Conservation (phyloP, 2,888 invertebrate species). For the Eupithecia subumbrata region DNA sequence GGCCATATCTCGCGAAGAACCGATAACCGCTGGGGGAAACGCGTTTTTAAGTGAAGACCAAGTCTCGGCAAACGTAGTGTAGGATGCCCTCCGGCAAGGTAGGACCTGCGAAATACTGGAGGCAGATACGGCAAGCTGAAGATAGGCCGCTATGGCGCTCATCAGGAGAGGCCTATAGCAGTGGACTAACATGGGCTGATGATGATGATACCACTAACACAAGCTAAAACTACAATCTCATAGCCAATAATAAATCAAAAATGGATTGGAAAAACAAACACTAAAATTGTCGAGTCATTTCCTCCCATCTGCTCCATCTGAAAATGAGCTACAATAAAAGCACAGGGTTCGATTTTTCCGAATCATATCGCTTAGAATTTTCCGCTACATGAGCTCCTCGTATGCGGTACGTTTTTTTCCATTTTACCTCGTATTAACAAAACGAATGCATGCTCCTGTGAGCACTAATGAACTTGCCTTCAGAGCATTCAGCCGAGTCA, state of each 20-base stretch:
- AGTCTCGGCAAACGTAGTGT: no score
- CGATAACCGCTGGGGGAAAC: no score
- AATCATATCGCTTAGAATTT: conserved; percentile 56
- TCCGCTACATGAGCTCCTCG: conserved; percentile 35
- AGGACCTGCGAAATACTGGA: no score
- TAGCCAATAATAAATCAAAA: conserved; percentile 25
- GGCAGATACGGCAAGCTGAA: no score
- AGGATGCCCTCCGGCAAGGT: no score
- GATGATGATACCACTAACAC: not conserved
- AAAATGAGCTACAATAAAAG: conserved; percentile 45
- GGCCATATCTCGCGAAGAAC: no score
- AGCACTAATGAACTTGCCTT: conserved; percentile 70
- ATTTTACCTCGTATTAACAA: conserved; percentile 57
- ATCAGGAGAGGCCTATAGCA: no score
- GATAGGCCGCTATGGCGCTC: no score
- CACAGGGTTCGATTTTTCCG: conserved; percentile 50
- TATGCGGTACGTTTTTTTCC: conserved; percentile 53
- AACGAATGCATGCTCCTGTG: conserved; percentile 61
- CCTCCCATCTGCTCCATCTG: conserved; percentile 32
- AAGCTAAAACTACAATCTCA: not conserved
- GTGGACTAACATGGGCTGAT: no score
- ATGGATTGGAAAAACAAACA: conserved; percentile 6
- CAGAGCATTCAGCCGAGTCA: conserved; percentile 56
- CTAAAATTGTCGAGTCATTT: conserved; percentile 17
- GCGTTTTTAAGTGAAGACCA: no score